Evolutionary conservation across 2,113 vertebrate genomes (phyloP).

Genomic region (Ophiodon elongatus): DNA sequence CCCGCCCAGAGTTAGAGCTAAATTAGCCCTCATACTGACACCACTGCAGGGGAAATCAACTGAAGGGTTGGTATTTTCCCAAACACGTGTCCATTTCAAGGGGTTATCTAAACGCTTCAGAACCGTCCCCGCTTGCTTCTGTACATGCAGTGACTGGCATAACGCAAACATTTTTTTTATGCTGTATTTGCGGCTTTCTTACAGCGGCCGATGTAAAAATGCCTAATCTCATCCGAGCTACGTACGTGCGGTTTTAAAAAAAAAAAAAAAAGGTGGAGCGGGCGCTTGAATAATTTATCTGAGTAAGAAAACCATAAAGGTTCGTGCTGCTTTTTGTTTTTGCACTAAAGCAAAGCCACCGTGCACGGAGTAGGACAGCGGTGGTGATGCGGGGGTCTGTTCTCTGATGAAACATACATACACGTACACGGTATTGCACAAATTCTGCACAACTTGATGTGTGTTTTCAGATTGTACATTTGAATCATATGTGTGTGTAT

Average conservation of each 20-base stretch:
- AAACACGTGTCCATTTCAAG: conserved; percentile 39
- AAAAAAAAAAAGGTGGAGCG: conserved; percentile 44
- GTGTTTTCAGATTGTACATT: conserved; percentile 69
- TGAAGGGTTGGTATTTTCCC: conserved; percentile 43
- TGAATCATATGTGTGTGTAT: conserved; percentile 62
- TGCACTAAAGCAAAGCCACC: conserved; percentile 54
- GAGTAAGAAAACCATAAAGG: conserved; percentile 38
- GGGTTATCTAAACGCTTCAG: conserved; percentile 20
- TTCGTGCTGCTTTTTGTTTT: conserved; percentile 57
- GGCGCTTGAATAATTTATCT: conserved; percentile 55
- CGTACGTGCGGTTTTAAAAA: conserved; percentile 30
- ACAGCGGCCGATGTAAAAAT: conserved; percentile 34
- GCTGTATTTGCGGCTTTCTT: conserved; percentile 59
- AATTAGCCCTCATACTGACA: conserved; percentile 21
- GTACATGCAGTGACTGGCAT: conserved; percentile 44
- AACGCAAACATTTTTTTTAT: conserved; percentile 40
- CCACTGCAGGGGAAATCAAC: conserved; percentile 36
- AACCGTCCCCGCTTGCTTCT: conserved; percentile 40
- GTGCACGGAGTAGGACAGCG: conserved; percentile 38
- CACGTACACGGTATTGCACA: conserved; percentile 67
- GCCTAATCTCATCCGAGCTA: conserved; percentile 33
- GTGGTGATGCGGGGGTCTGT: conserved; percentile 50
- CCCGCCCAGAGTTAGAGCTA: conserved; percentile 23
- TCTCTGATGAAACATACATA: conserved; percentile 34
- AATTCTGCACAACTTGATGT: conserved; percentile 72